A percentile compares a stretch with the other conserved stretches of the same genome.
Conservation (phyloP, 2,797 vertebrate species). For the Leptatherina wallacei region DNA sequence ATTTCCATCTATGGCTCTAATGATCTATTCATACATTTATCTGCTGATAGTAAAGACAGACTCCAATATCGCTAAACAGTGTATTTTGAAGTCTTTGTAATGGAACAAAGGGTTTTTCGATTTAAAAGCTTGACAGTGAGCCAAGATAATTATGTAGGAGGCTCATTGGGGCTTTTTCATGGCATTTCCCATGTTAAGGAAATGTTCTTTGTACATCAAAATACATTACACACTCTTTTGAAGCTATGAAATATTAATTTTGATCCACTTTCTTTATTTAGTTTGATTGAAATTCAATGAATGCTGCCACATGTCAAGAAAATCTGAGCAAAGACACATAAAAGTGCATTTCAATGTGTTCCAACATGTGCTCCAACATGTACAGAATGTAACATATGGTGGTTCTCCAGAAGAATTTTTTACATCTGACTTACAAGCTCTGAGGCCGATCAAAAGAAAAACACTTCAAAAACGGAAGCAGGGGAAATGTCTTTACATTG, state of each 20-base stretch:
- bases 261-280: neutral
- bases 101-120: neutral
- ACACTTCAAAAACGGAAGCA: neutral
- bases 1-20: neutral
- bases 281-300: slow-evolving; percentile 21
- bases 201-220: neutral
- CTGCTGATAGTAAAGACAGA: neutral
- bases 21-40: slow-evolving; percentile 1
- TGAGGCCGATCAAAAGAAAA: neutral
- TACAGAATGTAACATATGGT: neutral
- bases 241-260: slow-evolving; percentile 16
- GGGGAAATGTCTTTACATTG: neutral
- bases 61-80: neutral
- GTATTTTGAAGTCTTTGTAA: slow-evolving; percentile 6
- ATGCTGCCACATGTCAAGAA: neutral
- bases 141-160: neutral
- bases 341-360: neutral
- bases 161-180: neutral
- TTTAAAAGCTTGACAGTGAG: slow-evolving; percentile 15
- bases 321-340: neutral
- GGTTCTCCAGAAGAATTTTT: neutral
- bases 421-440: neutral
- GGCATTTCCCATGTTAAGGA: too few species aligned
- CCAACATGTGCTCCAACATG: neutral
- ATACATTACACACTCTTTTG: neutral